Percentiles rank a stretch among this genome's conserved stretches.
phyloP scores from a whole-genome alignment of 2,888 invertebrate species.

The Ectropis crepuscularia region DNA sequence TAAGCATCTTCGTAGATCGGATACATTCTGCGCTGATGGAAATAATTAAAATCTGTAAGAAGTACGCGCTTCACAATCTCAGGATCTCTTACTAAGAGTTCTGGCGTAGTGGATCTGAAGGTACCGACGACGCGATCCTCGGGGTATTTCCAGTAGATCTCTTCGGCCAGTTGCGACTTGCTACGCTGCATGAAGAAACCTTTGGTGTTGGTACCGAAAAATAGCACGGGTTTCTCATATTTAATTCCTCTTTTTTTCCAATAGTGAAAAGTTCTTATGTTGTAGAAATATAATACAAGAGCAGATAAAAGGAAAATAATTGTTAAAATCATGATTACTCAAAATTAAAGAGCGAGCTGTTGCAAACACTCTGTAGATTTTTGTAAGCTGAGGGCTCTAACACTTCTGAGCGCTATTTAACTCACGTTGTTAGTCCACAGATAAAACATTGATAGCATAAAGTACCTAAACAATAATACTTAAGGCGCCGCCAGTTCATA shows the following conservation, averaged over 20 bases:
- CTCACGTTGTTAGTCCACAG: too few relatives aligned
- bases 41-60: constrained; percentile 56
- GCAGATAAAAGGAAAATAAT: background rate
- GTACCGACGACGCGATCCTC: constrained; percentile 64
- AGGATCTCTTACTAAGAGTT: constrained; percentile 60
- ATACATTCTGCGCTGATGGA: constrained; percentile 33
- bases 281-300: constrained; percentile 16
- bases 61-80: constrained; percentile 58
- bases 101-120: constrained; percentile 58
- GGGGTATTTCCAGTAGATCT: constrained; percentile 59
- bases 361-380: too few relatives aligned
- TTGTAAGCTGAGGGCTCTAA: too few relatives aligned
- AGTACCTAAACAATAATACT: too few relatives aligned
- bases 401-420: too few relatives aligned
- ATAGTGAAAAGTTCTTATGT: constrained; percentile 43
- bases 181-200: constrained; percentile 44
- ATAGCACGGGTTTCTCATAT: constrained; percentile 54
- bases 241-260: constrained; percentile 61
- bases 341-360: too few relatives aligned
- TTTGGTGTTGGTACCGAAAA: constrained; percentile 51
- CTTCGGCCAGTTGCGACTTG: constrained; percentile 42
- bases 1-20: constrained; percentile 32
- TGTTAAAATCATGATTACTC: background rate
- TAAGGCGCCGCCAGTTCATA: too few relatives aligned
- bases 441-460: too few relatives aligned